phyloP scores from a whole-genome alignment of 1,140 invertebrate genomes.

The Lamellibrachia luymesi region DNA sequence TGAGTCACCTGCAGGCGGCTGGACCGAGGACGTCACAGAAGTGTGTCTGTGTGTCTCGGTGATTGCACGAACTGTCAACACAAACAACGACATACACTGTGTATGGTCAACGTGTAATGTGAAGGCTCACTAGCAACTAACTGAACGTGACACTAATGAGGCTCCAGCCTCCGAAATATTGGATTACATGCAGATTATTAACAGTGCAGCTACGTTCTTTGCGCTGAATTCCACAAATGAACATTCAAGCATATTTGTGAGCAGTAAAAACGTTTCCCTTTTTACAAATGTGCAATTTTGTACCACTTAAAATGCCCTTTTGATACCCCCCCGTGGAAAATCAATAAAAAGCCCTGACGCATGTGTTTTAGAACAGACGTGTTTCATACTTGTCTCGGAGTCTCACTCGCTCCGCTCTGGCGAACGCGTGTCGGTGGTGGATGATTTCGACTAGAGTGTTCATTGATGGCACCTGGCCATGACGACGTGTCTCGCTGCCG shows the following conservation, averaged over 20 bases:
- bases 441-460: not conserved
- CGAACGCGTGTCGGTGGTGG: not conserved
- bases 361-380: not conserved
- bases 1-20: not conserved
- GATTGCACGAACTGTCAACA: not conserved
- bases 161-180: no score
- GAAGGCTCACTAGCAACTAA: no score
- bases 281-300: no score
- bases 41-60: not conserved
- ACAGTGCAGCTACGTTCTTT: no score
- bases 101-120: no score
- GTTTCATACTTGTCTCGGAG: not conserved
- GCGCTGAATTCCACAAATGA: no score
- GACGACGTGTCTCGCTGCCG: not conserved
- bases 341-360: not conserved
- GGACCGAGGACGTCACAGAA: not conserved
- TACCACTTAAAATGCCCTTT: no score
- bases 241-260: no score
- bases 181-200: no score
- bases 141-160: no score
- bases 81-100: no score
- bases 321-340: not conserved
- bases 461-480: not conserved
- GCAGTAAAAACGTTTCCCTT: no score
- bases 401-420: not conserved